A percentile compares a stretch with the other conserved stretches of the same genome.
Evolutionary conservation across 2,888 invertebrate species (phyloP).

Genomic region (Heteropelma amictum): DNA sequence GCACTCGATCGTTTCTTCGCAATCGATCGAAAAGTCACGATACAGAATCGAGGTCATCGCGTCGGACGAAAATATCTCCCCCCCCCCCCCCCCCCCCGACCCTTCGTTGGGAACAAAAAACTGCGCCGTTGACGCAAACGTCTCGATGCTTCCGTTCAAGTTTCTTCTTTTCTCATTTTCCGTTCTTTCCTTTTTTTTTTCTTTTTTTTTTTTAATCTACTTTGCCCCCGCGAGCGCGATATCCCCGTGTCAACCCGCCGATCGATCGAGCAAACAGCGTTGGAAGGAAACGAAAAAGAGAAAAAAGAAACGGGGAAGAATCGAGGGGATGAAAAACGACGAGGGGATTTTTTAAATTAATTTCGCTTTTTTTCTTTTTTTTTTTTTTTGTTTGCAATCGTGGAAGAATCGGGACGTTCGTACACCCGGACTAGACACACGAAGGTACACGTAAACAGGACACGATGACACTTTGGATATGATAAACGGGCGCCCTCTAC

Average conservation of each 20-base stretch:
- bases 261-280: conserved; percentile 63
- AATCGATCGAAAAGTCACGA: not conserved
- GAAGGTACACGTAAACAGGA: conserved; percentile 76
- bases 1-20: conserved; percentile 13
- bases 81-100: too few species aligned
- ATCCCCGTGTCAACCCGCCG: too few species aligned
- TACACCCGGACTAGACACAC: conserved; percentile 75
- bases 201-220: too few species aligned
- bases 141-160: too few species aligned
- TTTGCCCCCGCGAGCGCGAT: too few species aligned
- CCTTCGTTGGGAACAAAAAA: too few species aligned
- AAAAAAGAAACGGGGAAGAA: conserved; percentile 46
- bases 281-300: conserved; percentile 6
- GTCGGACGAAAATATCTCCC: conserved; percentile 12
- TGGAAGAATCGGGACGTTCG: conserved; percentile 35
- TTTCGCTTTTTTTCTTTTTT: not conserved
- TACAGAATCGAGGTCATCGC: conserved; percentile 38
- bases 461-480: conserved; percentile 63
- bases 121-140: too few species aligned
- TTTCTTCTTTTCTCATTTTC: too few species aligned
- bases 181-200: too few species aligned
- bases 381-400: conserved; percentile 2
- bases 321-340: too few species aligned
- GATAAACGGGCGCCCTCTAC: too few species aligned
- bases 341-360: not conserved